phyloP scores from a whole-genome alignment of 2,797 vertebrate genomes.

The Rhabdophis nuchalis region DNA sequence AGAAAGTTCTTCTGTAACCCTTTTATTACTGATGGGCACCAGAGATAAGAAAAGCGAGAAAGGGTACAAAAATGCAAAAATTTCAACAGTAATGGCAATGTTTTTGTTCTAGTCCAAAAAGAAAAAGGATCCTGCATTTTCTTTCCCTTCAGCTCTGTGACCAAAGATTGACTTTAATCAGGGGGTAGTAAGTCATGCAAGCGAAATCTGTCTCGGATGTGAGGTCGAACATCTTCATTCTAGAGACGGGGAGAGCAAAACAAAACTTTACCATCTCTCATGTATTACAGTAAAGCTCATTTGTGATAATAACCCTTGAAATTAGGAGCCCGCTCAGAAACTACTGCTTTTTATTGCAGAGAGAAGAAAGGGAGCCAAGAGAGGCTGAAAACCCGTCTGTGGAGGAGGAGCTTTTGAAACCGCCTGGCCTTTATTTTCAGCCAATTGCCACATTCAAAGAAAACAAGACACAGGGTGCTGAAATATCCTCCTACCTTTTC shows the following conservation, averaged over 20 bases:
- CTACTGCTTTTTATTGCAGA: not conserved
- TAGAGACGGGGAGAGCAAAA: constrained; percentile 54
- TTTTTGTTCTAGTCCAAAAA: constrained; percentile 85
- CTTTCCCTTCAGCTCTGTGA: constrained; percentile 70
- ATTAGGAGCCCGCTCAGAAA: not conserved
- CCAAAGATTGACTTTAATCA: constrained; percentile 78
- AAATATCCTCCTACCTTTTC: not conserved
- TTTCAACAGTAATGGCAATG: constrained; percentile 92
- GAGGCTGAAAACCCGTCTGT: not conserved
- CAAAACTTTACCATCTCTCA: constrained; percentile 10
- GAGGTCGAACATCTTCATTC: constrained; percentile 97
- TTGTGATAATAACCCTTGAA: not conserved
- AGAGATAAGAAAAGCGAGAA: constrained; percentile 85
- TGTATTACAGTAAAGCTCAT: not conserved
- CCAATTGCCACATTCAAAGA: not conserved
- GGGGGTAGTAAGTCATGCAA: constrained; percentile 97
- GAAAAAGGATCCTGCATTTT: constrained; percentile 75
- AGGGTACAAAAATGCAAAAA: constrained; percentile 80
- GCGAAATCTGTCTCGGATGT: constrained; percentile 95
- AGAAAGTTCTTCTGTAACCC: constrained; percentile 82
- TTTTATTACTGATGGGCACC: constrained; percentile 75
- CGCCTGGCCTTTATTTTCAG: no score
- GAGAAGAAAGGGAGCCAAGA: rapidly evolving
- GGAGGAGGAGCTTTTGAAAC: not conserved
- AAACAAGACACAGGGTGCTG: not conserved